These are phyloP conservation scores for Sebastes vulpes DNA, from an alignment of 2,797 vertebrate species.

Conservation along the genomic window DNA sequence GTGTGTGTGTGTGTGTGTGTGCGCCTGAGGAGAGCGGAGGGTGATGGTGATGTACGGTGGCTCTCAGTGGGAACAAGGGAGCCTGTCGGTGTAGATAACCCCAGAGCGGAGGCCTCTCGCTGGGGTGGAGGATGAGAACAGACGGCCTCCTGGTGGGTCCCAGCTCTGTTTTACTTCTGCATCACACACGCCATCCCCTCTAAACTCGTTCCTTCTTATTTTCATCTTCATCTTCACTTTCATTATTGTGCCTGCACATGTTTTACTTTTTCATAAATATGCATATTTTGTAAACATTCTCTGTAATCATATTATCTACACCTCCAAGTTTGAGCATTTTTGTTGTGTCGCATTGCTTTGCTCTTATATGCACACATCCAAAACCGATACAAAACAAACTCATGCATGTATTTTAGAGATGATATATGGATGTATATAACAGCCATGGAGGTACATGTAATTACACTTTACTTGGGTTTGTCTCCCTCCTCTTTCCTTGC, in stretches of 20 bases:
- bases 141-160: constrained; percentile 68
- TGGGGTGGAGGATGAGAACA: constrained; percentile 62
- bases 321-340: too few species aligned
- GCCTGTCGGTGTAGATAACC: constrained; percentile 78
- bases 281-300: neutral
- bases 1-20: constrained; percentile 10
- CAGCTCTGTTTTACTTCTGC: constrained; percentile 5
- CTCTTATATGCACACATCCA: neutral
- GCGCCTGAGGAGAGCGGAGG: neutral
- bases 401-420: neutral
- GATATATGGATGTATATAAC: neutral
- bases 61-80: constrained; percentile 70
- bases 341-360: neutral
- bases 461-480: neutral
- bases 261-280: neutral
- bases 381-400: neutral
- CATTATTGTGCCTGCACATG: neutral
- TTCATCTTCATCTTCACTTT: constrained; percentile 4
- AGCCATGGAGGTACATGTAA: neutral
- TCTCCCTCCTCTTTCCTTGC: constrained; percentile 2
- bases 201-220: neutral
- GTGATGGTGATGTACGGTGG: constrained; percentile 47
- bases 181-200: constrained; percentile 11
- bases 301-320: neutral
- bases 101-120: constrained; percentile 45